phyloP scores from a whole-genome alignment of 2,888 invertebrate genomes.

The Tinea semifulvella region DNA sequence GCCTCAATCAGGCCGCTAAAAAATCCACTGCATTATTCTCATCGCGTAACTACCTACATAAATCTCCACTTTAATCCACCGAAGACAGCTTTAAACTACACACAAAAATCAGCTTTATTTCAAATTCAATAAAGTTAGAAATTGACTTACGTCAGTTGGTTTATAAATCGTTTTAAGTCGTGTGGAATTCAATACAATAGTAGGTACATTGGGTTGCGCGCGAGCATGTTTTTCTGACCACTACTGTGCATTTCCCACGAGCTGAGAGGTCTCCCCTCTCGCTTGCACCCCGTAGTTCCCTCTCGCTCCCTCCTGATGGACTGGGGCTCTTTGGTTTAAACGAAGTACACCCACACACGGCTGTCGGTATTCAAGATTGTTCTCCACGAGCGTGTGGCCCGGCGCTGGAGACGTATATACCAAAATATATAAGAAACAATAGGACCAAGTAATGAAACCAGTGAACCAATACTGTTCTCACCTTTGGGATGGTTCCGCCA shows the following conservation, averaged over 20 bases:
- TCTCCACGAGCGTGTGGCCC: constrained; percentile 24
- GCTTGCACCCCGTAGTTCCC: constrained; percentile 39
- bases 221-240: constrained; percentile 65
- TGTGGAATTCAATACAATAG: constrained; percentile 59
- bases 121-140: too few relatives aligned
- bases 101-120: neutral
- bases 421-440: neutral
- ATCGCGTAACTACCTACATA: constrained; percentile 50
- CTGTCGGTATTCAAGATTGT: constrained; percentile 62
- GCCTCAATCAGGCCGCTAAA: constrained; percentile 62
- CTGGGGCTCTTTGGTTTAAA: constrained; percentile 64
- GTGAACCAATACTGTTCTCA: too few relatives aligned
- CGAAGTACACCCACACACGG: constrained; percentile 65
- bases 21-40: constrained; percentile 59
- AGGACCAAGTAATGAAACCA: too few relatives aligned
- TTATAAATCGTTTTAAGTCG: constrained; percentile 42
- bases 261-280: constrained; percentile 40
- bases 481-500: too few relatives aligned
- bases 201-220: constrained; percentile 66
- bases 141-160: too few relatives aligned
- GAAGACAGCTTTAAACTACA: neutral
- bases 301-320: constrained; percentile 53
- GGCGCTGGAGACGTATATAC: neutral
- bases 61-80: too few relatives aligned
- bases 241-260: constrained; percentile 70